Base-by-base conservation (phyloP, 2,113 vertebrate species). In the Bostrychus sinensis region DNA sequence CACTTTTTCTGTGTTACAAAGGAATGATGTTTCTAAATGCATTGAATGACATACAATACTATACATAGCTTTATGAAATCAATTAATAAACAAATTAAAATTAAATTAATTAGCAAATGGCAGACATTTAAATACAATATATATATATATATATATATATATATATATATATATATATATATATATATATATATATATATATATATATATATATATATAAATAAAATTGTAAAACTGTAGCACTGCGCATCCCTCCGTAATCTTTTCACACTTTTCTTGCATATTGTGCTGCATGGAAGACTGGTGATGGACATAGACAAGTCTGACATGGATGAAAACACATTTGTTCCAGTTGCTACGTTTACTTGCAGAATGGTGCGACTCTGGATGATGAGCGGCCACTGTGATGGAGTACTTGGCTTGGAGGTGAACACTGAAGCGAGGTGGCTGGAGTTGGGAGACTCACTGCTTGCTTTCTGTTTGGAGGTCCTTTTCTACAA, bases 231-330 rank as follows among this genome's bases (percentile, higher is more conserved):
- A 62, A 4, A 42, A 66, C 28, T 43, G 68, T 72, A 74, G 65
- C 61, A 72, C 57, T 81, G 61, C 72, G 56, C 57, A 61, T 72
- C 67, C 56, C 70, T 77, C 76, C 67, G 62, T 61, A 79, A 84
- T 78, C 75, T 73, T 83, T 84, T 70, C 83, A 78, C 77, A 72
- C 77, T 54, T 69, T 56, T 70, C 75, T 91, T 91, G 89, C 89
- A 91, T 91, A 91, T 89, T 86, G 88, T 78, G 86, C 82, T 51
- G 76, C 77, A 88, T 89, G 89, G 89, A 91, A 91, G 89, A 91
- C 89, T 88, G 86, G 83, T 86, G 85, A 87, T 74, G 75, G 67
- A 75, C 76, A 75, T 77, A 23, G 70, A 79, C 79, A 57, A 62
- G 68, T 83, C 69, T 78, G 82, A 70, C 11, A 45, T 56, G 72